Evolutionary conservation across 2,888 invertebrate genomes (phyloP), one percentile per base, ranked within the genome.

Genomic region (Erpobdella octoculata): DNA sequence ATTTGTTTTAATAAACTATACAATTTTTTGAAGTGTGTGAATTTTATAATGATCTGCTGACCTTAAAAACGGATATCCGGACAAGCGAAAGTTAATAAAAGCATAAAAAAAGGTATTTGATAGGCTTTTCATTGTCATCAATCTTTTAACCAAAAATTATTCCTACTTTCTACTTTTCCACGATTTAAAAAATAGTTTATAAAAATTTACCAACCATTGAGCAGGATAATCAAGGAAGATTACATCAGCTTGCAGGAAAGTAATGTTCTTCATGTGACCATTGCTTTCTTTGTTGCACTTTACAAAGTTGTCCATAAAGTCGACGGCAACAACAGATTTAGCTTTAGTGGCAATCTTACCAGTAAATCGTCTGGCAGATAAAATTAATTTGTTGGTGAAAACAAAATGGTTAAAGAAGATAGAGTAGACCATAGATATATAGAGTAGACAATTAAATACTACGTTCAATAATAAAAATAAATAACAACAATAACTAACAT

Each of bases 251-350:
- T 83, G 82, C 64, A 81, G 73, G 76, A 84, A 86, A 15, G 80
- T 79, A 41, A 86, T 81, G 77, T 86, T 85, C n/a, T 77, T 76
- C 66, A 80, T 77, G 73, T 84, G 81, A 1, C 79, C 78, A 77
- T 86, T 85, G 0, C 75, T 74, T 73, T 82, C 79, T 70, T 81
- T 78, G 77, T 86, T 87, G 76, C 85, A 83, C 48, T 83, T 78
- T 41, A 86, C 80, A 77, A 86, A 87, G 3, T 81, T 81, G 72
- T 86, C 84, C 79, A 86, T 86, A 77, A 87, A 86, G 76, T 86
- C 86, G 2, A 86, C 85, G 8, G 86, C 85, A 4, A 83, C 78
- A 2, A 86, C 85, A 69, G 80, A 80, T 46, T 79, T 79, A 3
- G 85, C 84, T n/a, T 79, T 79, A 41, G 80, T 76, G 2, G 86